phyloP scores from a whole-genome alignment of 2,113 vertebrate species.

The Myotis brandtii region DNA sequence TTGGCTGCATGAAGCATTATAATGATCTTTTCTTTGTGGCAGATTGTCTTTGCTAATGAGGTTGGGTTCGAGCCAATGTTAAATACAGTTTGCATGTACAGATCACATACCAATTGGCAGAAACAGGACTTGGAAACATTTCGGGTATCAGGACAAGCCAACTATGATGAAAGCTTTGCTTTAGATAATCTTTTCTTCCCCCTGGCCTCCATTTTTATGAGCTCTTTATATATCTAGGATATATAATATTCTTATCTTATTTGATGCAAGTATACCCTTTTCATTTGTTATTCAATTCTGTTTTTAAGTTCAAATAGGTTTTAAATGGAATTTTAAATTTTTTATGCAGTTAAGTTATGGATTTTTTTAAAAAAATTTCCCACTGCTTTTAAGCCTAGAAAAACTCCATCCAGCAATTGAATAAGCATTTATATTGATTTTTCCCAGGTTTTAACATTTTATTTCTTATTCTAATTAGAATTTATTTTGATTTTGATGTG shows the following conservation, averaged over 20 bases:
- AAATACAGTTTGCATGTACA: slow-evolving; percentile 81
- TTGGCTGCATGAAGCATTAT: slow-evolving; percentile 73
- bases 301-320: slow-evolving; percentile 54
- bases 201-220: slow-evolving; percentile 27
- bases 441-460: slow-evolving; percentile 6
- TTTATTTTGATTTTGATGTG: slow-evolving; percentile 42
- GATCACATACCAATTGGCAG: slow-evolving; percentile 74
- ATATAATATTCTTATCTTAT: slow-evolving; percentile 45
- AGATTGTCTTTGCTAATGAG: slow-evolving; percentile 82
- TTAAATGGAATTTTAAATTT: slow-evolving; percentile 11
- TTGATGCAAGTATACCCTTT: background rate
- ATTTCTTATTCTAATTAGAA: slow-evolving; percentile 29
- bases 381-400: background rate
- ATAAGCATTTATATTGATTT: slow-evolving; percentile 15
- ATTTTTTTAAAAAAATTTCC: background rate
- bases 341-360: background rate
- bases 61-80: slow-evolving; percentile 78
- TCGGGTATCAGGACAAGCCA: slow-evolving; percentile 58
- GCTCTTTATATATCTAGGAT: slow-evolving; percentile 37
- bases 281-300: slow-evolving; percentile 6
- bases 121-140: slow-evolving; percentile 59
- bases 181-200: slow-evolving; percentile 52
- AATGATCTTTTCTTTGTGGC: slow-evolving; percentile 80
- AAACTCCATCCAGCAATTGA: background rate
- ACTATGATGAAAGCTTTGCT: slow-evolving; percentile 70